These are phyloP conservation scores for Propithecus coquereli DNA, from an alignment of 2,113 vertebrate genomes.

Conservation along the genomic window DNA sequence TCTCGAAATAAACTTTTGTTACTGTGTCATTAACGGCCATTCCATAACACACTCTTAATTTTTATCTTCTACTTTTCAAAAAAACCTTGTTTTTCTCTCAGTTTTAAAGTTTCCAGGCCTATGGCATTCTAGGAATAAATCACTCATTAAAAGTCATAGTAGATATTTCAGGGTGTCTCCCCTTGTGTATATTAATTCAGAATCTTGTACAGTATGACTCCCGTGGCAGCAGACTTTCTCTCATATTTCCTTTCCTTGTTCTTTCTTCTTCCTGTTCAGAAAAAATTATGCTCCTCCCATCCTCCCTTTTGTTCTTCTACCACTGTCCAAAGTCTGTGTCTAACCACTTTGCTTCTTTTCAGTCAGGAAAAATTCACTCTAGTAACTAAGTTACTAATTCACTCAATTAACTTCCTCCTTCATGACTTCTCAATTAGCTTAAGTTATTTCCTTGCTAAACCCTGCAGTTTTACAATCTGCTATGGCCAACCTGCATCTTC, in stretches of 20 bases:
- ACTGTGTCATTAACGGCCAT: neutral
- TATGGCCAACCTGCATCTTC: slow-evolving; percentile 9
- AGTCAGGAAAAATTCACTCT: slow-evolving; percentile 3
- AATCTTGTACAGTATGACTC: neutral
- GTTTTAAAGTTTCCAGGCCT: neutral
- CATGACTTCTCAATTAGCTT: slow-evolving; percentile 42
- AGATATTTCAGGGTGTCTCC: neutral
- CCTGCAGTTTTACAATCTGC: slow-evolving; percentile 27
- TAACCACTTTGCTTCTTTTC: slow-evolving; percentile 23
- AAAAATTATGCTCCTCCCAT: neutral
- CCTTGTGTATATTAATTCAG: neutral
- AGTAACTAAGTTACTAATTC: slow-evolving; percentile 48
- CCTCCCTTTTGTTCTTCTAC: neutral
- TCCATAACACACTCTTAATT: slow-evolving; percentile 2
- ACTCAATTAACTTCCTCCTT: slow-evolving; percentile 49
- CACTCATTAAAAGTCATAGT: neutral
- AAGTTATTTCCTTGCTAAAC: slow-evolving; percentile 45
- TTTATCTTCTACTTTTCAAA: neutral
- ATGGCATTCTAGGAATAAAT: neutral
- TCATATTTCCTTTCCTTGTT: neutral
- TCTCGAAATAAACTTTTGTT: neutral
- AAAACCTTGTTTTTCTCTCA: neutral
- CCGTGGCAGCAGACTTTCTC: neutral
- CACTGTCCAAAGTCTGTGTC: neutral
- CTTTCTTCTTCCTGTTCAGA: neutral